A percentile compares a stretch with the other conserved stretches of the same genome.
Evolutionary conservation across 1,140 invertebrate genomes (phyloP).

Genomic region (Drosophila suzukii): DNA sequence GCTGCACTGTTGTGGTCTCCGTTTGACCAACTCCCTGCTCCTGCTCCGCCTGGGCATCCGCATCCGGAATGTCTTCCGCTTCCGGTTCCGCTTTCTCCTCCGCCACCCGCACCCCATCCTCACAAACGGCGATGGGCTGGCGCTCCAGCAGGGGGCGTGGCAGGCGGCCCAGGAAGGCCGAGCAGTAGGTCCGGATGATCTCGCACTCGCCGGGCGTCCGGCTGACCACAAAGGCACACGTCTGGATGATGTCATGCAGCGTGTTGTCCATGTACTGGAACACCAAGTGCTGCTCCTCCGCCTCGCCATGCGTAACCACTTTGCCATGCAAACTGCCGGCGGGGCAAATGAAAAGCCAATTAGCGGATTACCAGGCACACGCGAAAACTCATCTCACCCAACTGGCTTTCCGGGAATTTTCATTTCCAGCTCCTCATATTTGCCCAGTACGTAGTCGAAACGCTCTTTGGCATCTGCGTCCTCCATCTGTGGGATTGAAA

Average conservation of each 20-base stretch:
- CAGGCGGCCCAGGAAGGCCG: constrained; percentile 62
- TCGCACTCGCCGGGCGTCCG: constrained; percentile 56
- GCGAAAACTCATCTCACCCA: constrained; percentile 50
- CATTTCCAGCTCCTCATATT: constrained; percentile 72
- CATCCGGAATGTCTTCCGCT: constrained; percentile 27
- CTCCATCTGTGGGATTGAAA: constrained; percentile 51
- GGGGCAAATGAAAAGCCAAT: constrained; percentile 19
- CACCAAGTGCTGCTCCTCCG: constrained; percentile 67
- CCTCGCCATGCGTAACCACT: constrained; percentile 53
- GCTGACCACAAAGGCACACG: constrained; percentile 68
- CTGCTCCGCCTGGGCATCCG: constrained; percentile 3
- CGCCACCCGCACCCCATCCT: constrained; percentile 52
- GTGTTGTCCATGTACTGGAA: constrained; percentile 80
- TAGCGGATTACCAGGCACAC: constrained; percentile 5
- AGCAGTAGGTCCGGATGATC: constrained; percentile 65
- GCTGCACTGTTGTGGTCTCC: background rate
- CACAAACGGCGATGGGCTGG: constrained; percentile 59
- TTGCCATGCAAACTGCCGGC: constrained; percentile 69
- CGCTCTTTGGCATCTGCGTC: constrained; percentile 50
- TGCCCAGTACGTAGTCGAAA: constrained; percentile 60
- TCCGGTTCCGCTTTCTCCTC: constrained; percentile 30
- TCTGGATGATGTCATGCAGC: constrained; percentile 72
- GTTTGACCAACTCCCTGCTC: background rate
- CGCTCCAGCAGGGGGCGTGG: constrained; percentile 72
- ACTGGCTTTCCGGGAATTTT: constrained; percentile 68